A percentile compares a stretch with the other conserved stretches of the same genome.
Evolutionary conservation across 2,888 invertebrate genomes (phyloP).

Genomic region (Drosophila borborema): DNA sequence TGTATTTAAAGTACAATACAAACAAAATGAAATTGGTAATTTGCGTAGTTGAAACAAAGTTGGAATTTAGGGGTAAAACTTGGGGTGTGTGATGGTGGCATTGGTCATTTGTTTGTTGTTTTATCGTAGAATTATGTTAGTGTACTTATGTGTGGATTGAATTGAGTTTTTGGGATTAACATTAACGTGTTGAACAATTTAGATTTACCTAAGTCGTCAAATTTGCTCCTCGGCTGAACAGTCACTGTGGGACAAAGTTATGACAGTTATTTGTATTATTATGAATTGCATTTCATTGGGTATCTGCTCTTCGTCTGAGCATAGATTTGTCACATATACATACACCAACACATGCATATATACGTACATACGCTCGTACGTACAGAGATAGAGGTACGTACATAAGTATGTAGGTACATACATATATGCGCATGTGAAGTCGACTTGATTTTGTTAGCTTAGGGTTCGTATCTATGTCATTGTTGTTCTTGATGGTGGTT

Average conservation of each 20-base stretch:
- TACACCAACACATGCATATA: constrained; percentile 11
- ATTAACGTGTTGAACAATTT: constrained; percentile 48
- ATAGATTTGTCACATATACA: constrained; percentile 3
- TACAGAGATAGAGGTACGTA: background rate
- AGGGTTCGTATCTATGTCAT: constrained; percentile 14
- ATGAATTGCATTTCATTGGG: constrained; percentile 55
- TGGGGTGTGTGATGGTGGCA: constrained; percentile 44
- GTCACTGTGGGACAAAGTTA: constrained; percentile 86
- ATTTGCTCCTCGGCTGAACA: constrained; percentile 89
- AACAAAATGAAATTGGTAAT: constrained; percentile 49
- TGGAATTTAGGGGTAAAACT: constrained; percentile 43
- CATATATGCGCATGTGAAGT: constrained; percentile 32
- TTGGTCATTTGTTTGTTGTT: constrained; percentile 37
- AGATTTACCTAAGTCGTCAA: constrained; percentile 90
- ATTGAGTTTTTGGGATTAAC: constrained; percentile 12
- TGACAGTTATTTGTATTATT: constrained; percentile 73
- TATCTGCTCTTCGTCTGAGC: constrained; percentile 29
- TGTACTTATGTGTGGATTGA: constrained; percentile 24
- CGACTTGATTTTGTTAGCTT: constrained; percentile 1
- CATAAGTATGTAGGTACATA: constrained; percentile 9
- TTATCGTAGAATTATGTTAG: constrained; percentile 41
- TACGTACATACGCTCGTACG: constrained; percentile 8
- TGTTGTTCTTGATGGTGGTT: constrained; percentile 13
- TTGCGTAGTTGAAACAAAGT: constrained; percentile 63
- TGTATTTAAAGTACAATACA: constrained; percentile 52